Evolutionary conservation across 1,140 invertebrate genomes (phyloP), one percentile per base, ranked within the genome.

Genomic region (Vollenhovia emeryi): DNA sequence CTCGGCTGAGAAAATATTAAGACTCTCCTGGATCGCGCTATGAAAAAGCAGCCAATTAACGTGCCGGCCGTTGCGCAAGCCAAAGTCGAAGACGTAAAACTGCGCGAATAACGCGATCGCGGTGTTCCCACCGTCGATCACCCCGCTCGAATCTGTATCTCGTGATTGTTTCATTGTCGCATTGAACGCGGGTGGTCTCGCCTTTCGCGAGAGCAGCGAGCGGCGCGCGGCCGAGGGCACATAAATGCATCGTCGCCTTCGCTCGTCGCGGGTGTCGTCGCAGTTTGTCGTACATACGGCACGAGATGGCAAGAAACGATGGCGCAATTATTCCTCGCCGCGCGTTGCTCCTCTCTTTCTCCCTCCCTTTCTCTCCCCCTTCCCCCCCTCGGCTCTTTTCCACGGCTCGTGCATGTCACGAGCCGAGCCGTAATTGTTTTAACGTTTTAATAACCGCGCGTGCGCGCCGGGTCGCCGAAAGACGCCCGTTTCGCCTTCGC

Each of bases 361-460:
- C 11, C n/a, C 4, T n/a, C 43, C 9, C 40, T 8, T 43, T 11
- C 11, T 11, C 9, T 43, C 11, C 40, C 40, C 11, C 43, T 11
- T 43, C 11, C 40, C 3, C 8, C 9, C 6, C 36, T 36, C 33
- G 33, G 33, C 27, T 69, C 36, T 83, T 18, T n/a, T 45, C 11
- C 48, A 18, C 21, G 60, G 33, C 50, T 82, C 64, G 62, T 68
- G 55, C 45, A 43, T 52, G 75, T 84, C 86, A 66, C 84, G 84
- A 73, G 66, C 66, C 48, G 45, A 36, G 73, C 83, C 24, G 48
- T 92, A 92, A 92, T 92, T 92, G 90, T 92, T 92, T 91, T 90
- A 92, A 92, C 88, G 90, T 92, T 92, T 92, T 92, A 92, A 92
- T 92, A 92, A 92, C 89, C 87, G 86, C 66, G 91, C 90, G 89